These are phyloP conservation scores for Gadopsis bispinosus DNA, from an alignment of 2,797 vertebrate genomes.

Conservation along the genomic window DNA sequence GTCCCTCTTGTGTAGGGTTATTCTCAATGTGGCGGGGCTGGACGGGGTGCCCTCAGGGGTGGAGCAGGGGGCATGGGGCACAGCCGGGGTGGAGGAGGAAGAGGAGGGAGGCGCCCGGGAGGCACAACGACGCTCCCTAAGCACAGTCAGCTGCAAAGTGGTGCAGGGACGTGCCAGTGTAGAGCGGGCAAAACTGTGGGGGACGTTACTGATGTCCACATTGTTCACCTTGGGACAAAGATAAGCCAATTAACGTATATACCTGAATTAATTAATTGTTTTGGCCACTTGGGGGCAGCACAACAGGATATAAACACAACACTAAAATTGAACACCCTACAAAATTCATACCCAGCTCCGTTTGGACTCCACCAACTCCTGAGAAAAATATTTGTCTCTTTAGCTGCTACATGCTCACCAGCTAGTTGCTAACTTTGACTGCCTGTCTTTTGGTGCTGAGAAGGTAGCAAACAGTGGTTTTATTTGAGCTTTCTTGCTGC, in stretches of 20 bases:
- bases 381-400: neutral
- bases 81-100: conserved; percentile 81
- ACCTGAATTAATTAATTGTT: neutral
- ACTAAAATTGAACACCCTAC: too few species aligned
- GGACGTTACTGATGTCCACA: conserved; percentile 96
- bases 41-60: conserved; percentile 81
- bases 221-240: conserved; percentile 90
- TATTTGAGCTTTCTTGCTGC: neutral
- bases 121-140: conserved; percentile 93
- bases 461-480: neutral
- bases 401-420: neutral
- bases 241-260: neutral
- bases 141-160: conserved; percentile 92
- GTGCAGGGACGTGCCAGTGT: conserved; percentile 93
- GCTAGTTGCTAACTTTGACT: neutral
- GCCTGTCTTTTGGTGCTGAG: neutral
- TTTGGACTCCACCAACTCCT: neutral
- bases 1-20: conserved; percentile 93
- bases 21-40: conserved; percentile 88
- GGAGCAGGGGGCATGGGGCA: conserved; percentile 74
- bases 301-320: neutral
- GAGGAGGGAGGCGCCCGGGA: conserved; percentile 80
- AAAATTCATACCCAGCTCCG: neutral
- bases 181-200: conserved; percentile 93
- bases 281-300: neutral